A percentile compares a stretch with the other conserved stretches of the same genome.
Evolutionary conservation across 2,888 invertebrate genomes (phyloP).

Genomic region (Melinaea marsaeus): DNA sequence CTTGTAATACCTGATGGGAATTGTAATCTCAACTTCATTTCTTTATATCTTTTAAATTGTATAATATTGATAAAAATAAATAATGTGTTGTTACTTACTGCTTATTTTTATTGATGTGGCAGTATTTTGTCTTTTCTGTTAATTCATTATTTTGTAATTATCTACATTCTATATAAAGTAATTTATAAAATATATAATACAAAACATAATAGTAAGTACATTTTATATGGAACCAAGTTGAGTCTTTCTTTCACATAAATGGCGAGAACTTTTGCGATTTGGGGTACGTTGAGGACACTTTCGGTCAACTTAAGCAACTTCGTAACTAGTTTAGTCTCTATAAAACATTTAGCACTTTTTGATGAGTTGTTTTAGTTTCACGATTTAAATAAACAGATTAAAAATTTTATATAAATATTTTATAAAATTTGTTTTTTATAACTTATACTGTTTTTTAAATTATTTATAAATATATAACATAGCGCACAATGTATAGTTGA

Average conservation of each 20-base stretch:
- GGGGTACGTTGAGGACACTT: slow-evolving; percentile 6
- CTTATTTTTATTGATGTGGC: too few relatives aligned
- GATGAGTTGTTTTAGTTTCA: slow-evolving; percentile 5
- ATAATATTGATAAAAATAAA: too few relatives aligned
- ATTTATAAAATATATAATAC: not conserved
- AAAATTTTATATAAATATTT: not conserved
- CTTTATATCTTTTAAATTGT: too few relatives aligned
- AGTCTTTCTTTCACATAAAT: slow-evolving; percentile 3
- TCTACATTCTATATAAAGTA: not conserved
- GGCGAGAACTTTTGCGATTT: not conserved
- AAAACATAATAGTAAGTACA: not conserved
- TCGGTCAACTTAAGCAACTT: slow-evolving; percentile 4
- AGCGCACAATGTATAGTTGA: too few relatives aligned
- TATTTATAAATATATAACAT: too few relatives aligned
- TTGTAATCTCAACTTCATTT: too few relatives aligned
- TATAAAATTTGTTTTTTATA: too few relatives aligned
- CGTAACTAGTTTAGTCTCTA: slow-evolving; percentile 1
- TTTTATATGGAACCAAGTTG: slow-evolving; percentile 2
- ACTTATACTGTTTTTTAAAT: too few relatives aligned
- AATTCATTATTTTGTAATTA: too few relatives aligned
- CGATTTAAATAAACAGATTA: slow-evolving; percentile 1
- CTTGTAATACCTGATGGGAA: too few relatives aligned
- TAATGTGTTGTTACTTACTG: too few relatives aligned
- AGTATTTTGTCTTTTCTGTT: too few relatives aligned
- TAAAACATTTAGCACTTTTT: slow-evolving; percentile 3